Base-by-base conservation (phyloP, 2,888 invertebrate species). In the Kuschelorhynchus macadamiae region DNA sequence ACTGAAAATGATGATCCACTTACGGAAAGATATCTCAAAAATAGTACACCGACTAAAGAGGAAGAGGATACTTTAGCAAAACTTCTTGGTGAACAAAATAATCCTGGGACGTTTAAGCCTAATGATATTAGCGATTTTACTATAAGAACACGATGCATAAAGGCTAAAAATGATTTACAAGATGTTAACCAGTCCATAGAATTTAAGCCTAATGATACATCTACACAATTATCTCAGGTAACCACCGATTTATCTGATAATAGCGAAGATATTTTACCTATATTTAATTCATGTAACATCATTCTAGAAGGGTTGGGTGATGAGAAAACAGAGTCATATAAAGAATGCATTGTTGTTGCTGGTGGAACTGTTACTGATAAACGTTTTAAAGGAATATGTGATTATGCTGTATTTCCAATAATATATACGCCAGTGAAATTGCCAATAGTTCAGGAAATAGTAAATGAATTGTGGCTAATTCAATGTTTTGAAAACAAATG, bases 391-490 rank as follows among this genome's bases (percentile, higher is more conserved):
- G 88, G 87, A 49, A 80, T 88, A 1, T 87, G 90, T 1, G 90
- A 92, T 81, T 92, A 87, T 80, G 88, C 87, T 0, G 85, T 93
- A 21, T 89, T 91, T 0, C 90, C 91, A 1, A 80, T 83, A 21
- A 83, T 85, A 44, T 85, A 86, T 42, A 85, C 86, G 0, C 20
- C 21, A 49, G 9, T 4, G 5, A 42, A 41, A 14, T 33, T 85
- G 0, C 79, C 82, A 46, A 82, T 85, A 0, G 90, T 88, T 1
- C 81, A 82, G 0, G 88, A 91, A 76, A 82, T 91, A 0, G 89
- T 94, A 60, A 92, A 91, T 1, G 87, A 89, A 72, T 86, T 91
- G 67, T 95, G 91, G 88, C 83, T 94, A 77, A 89, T 88, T 80
- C 91, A 92, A 76, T 92, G 91, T 75, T 82, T 88, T 12, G 86